Evolutionary conservation across 2,888 invertebrate genomes (phyloP).

Genomic region (Microctonus aethiopoides): DNA sequence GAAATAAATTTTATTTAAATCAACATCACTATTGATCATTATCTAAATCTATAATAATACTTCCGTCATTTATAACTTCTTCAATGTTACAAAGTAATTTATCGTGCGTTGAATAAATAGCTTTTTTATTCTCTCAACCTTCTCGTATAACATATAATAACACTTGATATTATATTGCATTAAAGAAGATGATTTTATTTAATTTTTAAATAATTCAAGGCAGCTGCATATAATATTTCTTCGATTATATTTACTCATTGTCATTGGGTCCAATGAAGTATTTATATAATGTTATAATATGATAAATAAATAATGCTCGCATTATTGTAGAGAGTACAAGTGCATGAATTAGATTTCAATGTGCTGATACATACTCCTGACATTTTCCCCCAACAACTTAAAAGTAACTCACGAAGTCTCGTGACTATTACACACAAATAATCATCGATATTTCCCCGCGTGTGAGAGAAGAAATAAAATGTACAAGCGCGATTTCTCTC

Average conservation of each 20-base stretch:
- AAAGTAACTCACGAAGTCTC: background rate
- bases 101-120: background rate
- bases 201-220: no score
- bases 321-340: constrained; percentile 17
- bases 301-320: constrained; percentile 11
- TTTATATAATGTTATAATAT: background rate
- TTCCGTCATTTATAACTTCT: constrained; percentile 16
- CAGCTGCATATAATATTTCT: no score
- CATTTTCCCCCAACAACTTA: background rate
- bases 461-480: no score
- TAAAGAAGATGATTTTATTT: background rate
- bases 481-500: no score
- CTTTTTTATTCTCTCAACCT: background rate
- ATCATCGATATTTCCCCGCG: background rate
- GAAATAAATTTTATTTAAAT: constrained; percentile 8
- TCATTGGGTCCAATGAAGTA: background rate
- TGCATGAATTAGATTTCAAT: constrained; percentile 10
- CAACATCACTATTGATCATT: constrained; percentile 8
- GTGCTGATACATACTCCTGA: constrained; percentile 11
- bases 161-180: background rate
- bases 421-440: background rate
- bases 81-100: background rate
- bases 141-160: background rate
- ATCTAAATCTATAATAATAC: constrained; percentile 1
- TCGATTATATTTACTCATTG: background rate